Conservation (phyloP, 1,140 invertebrate genomes). For the Lordiphosa mommai region DNA sequence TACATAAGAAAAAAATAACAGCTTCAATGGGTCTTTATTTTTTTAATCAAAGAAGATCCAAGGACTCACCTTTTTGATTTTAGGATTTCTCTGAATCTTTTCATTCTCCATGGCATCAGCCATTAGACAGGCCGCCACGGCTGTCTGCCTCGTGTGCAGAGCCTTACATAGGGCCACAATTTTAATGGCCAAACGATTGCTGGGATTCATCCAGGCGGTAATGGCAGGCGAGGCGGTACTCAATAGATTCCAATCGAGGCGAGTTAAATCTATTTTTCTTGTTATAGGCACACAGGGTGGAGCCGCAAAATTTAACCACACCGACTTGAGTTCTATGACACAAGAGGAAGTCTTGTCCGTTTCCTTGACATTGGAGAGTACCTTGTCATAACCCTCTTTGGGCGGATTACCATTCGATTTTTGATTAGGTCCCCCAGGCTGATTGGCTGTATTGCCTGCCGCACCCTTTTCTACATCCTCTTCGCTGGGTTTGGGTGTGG, state of each 20-base stretch:
- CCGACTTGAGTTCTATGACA: constrained; percentile 91
- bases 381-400: constrained; percentile 68
- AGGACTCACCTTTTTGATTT: constrained; percentile 68
- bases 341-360: constrained; percentile 85
- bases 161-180: constrained; percentile 89
- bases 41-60: not conserved
- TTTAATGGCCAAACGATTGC: constrained; percentile 91
- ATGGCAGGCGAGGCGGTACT: constrained; percentile 97
- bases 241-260: constrained; percentile 96
- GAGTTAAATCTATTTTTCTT: constrained; percentile 95
- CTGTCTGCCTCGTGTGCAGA: constrained; percentile 89
- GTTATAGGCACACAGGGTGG: constrained; percentile 96
- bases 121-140: constrained; percentile 96
- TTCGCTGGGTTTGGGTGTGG: constrained; percentile 50
- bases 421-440: constrained; percentile 13
- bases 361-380: constrained; percentile 66
- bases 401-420: constrained; percentile 11
- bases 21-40: too few relatives aligned
- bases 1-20: too few relatives aligned
- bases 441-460: not conserved
- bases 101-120: constrained; percentile 92
- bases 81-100: constrained; percentile 75
- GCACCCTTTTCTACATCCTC: constrained; percentile 72
- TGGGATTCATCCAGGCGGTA: constrained; percentile 98
- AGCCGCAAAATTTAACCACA: constrained; percentile 99